Evolutionary conservation across 2,113 vertebrate species (phyloP), one percentile per base, ranked within the genome.

Genomic region (Megaptera novaeangliae): DNA sequence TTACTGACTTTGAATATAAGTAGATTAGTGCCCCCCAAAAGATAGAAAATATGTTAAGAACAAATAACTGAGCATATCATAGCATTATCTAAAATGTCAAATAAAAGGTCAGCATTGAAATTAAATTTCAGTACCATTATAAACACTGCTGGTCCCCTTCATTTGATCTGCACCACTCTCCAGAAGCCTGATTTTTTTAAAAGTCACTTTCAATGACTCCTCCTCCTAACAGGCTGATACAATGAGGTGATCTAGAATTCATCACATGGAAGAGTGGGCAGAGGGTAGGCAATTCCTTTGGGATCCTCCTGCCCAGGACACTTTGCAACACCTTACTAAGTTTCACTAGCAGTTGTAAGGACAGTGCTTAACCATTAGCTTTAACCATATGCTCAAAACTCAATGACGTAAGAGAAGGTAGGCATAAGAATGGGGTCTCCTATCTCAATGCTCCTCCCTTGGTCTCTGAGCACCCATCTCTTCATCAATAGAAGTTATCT

Each of bases 21-120:
- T 96, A 98, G 97, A 98, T 97, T 98, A 98, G 88, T 93, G 61
- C 64, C 95, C 95, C 87, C 97, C 17, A 91, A 97, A 98, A 97
- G 95, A 97, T 97, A 81, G 94, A 96, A 98, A 98, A 96, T 97
- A 98, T 88, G 95, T 97, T 97, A 97, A 98, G 95, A 98, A 98
- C 97, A 98, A 98, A 98, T 97, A 98, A 86, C 95, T 97, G 94
- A 91, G 88, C 95, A 95, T 86, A 97, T 96, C 98, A 98, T 96
- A 97, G 98, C 96, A 98, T 98, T 97, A 98, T 87, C 94, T 95
- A 98, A 98, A 98, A 98, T 98, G 98, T 98, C 98, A 98, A 98
- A 88, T 91, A 57, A 98, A 98, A 98, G 97, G 98, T 98, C 97
- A 98, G 95, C 91, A 55, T 77, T 97, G 96, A 97, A 97, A 97